Base-by-base conservation (phyloP, 2,113 vertebrate genomes). In the Scomber japonicus region DNA sequence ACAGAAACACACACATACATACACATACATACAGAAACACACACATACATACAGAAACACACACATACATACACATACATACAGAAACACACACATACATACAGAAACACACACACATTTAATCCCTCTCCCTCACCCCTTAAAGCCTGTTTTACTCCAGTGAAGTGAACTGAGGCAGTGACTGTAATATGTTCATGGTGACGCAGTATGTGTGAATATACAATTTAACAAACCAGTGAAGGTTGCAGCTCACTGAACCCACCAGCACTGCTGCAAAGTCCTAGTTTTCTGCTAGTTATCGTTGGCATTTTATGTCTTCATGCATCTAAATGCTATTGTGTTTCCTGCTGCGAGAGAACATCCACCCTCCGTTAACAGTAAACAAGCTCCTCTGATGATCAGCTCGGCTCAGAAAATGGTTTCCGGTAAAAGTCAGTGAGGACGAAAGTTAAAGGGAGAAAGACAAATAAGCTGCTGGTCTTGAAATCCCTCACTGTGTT, bases 161-260 rank as follows among this genome's bases (percentile, higher is more conserved):
- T 64, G 51, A 65, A 49, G 75, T 78, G 17, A 83, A 61, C 11
- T 66, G 70, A 63, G 57, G 77, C 74, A 50, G 40, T 48, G 64
- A 66, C 60, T 55, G 45, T 30, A 53, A 35, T 54, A 49, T 71
- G 56, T 65, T 63, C 51, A 61, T 76, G 55, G 49, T 63, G 62
- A 71, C 12, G n/a, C 50, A 56, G 35, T n/a, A 54, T 51, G 62
- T 72, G 62, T 73, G 56, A 69, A 78, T 74, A 63, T 55, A 78
- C 64, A 65, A 69, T 81, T 76, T 80, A 80, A 76, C 75, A 82
- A 76, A 56, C 56, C 71, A 63, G 71, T 68, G 71, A 72, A 55
- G 30, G 27, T 57, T 69, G 57, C 53, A 16, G 51, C 49, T 40
- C 35, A 40, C 35, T 40, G 35, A 40, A 40, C 35, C 35, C 6